Conservation (phyloP, 35 echinoderm and acorn worm species). For the Apostichopus californicus region DNA sequence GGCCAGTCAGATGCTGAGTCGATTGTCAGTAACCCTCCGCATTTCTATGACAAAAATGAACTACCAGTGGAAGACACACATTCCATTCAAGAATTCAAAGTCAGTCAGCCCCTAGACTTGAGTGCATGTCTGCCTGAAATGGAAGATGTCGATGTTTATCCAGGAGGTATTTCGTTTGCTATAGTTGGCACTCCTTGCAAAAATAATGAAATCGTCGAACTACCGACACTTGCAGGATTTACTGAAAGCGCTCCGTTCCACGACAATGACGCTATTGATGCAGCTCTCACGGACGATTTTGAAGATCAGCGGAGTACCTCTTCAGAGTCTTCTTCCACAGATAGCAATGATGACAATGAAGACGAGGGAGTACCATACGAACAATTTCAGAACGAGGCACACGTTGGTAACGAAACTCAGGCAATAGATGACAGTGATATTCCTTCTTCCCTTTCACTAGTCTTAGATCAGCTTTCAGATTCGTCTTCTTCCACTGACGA, state of each 20-base stretch:
- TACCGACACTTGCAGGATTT: not conserved
- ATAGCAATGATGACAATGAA: not conserved
- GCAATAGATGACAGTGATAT: not conserved
- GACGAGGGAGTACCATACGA: slow-evolving; percentile 26
- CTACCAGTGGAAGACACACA: not conserved
- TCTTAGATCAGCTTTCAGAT: not conserved
- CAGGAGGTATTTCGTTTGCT: slow-evolving; percentile 18
- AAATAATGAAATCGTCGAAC: not conserved
- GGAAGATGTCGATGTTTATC: not conserved
- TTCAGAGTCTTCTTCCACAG: slow-evolving; percentile 14
- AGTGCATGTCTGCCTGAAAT: not conserved
- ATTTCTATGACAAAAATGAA: slow-evolving; percentile 13
- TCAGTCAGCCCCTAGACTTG: not conserved
- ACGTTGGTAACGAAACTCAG: not conserved
- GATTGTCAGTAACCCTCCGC: slow-evolving; percentile 15
- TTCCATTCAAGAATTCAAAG: not conserved
- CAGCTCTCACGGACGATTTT: not conserved
- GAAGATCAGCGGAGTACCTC: not conserved
- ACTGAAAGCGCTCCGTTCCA: not conserved
- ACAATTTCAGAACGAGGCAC: slow-evolving; percentile 5
- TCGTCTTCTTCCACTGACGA: not conserved
- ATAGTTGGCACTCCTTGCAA: slow-evolving; percentile 23
- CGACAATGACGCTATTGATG: not conserved
- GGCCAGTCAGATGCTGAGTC: slow-evolving; percentile 1
- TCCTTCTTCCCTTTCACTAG: not conserved